Base-by-base conservation (phyloP, 2,113 vertebrate genomes). In the Gadus macrocephalus region DNA sequence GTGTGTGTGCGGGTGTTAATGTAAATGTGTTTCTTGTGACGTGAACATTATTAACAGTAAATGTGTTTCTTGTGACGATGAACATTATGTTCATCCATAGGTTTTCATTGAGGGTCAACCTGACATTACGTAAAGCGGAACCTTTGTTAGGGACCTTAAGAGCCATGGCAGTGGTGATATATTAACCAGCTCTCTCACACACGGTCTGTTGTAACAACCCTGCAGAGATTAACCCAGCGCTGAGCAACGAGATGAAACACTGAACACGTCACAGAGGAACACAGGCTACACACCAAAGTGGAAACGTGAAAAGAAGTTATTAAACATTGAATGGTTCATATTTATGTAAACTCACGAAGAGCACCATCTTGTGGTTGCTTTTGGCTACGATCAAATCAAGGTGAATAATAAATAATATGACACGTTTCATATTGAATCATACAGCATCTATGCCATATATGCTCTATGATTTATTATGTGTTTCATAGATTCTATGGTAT, bases 341-440 rank as follows among this genome's bases (percentile, higher is more conserved):
- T 0, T 2, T 17, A 4, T 35, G 22, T n/a, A 38, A 28, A 20
- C 14, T 66, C 67, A 63, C 25, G 63, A 53, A 72, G 61, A 76
- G 76, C 63, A 2, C 81, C 79, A 76, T 78, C 73, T 86, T 62
- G 69, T 81, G 85, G 78, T 19, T 67, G 6, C 1, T 59, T 3
- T n/a, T 15, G 42, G 42, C 42, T 9, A 49, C 2, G 42, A 9
- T 49, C 42, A 49, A 49, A 49, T 49, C 12, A 49, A 49, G 42
- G 9, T 12, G 42, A 49, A 8, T 49, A 49, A 20, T 20, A 20
- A 20, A 20, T 20, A 49, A 49, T 49, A 14, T 9, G 9, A 12
- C 42, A 49, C 25, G 25, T 25, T 49, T 49, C 42, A 49, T 11
- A 49, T 49, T 49, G 42, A 49, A 1, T 49, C 42, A 14, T 9